Evolutionary conservation across 2,888 invertebrate genomes (phyloP), one percentile per base, ranked within the genome.

Genomic region (Acleris laterana): DNA sequence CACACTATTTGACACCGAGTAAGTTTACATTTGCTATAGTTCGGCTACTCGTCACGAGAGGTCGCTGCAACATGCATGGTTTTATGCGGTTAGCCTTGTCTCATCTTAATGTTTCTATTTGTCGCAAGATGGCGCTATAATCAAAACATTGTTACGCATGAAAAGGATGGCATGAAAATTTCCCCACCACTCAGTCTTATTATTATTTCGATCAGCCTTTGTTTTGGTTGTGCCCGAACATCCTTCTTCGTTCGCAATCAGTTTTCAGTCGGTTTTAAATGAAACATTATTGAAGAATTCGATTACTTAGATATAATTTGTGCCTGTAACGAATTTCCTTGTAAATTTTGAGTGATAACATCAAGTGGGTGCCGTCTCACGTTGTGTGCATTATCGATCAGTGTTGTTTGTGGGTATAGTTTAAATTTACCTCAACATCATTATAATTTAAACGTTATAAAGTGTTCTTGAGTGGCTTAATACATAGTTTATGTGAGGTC

Each of bases 161-260:
- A 60, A 48, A 60, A 55, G 59, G 38, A 63, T 19, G 55, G 49
- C 20, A 25, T 16, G 3, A 44, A 58, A 64, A 65, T 71, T 71
- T 71, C 64, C 65, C 66, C 20, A 60, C 66, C 46, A 49, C 49
- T 62, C 62, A 46, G 48, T 13, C 38, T 38, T 38, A 38, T 57
- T 55, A 52, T 57, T 55, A 62, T 69, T 71, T 68, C 56, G 63
- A 22, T 67, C 67, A 70, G 63, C 63, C 56, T 69, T 67, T 74
- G 77, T 76, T 75, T 73, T 73, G 73, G 70, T 72, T 69, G 72
- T 73, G 70, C 61, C n/a, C 4, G 22, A 50, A 1, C 49, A 50
- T 17, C 13, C 28, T 25, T 1, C 46, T 46, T 4, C 32, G 48
- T n/a, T 7, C 16, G 4, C 16, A 16, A 16, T 19, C 48, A 32